Percentiles rank a stretch among this genome's conserved stretches.
phyloP scores from a whole-genome alignment of 1,140 invertebrate species.

The Adelges cooleyi region DNA sequence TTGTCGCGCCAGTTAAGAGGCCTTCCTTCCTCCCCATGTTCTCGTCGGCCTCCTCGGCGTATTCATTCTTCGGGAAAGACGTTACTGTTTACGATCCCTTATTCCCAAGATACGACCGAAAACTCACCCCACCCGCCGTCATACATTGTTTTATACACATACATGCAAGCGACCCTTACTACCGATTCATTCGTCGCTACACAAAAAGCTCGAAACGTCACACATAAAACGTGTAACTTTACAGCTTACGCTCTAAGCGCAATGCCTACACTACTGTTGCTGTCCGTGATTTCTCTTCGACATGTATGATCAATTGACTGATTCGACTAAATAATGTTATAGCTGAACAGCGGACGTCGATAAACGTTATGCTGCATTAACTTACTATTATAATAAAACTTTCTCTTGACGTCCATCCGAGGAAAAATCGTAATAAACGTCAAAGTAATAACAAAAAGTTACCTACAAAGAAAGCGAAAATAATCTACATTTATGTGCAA shows the following conservation, averaged over 20 bases:
- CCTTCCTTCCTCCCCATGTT: not conserved
- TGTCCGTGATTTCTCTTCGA: too few species aligned
- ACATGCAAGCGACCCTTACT: not conserved
- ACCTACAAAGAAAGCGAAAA: too few species aligned
- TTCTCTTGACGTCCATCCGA: too few species aligned
- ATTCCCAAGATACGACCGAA: slow-evolving; percentile 8
- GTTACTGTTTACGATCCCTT: slow-evolving; percentile 4
- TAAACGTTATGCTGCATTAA: too few species aligned
- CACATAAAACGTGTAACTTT: not conserved
- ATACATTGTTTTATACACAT: not conserved
- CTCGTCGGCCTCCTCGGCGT: not conserved
- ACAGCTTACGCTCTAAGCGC: not conserved
- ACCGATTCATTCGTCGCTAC: not conserved
- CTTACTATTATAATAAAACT: too few species aligned
- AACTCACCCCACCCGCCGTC: not conserved
- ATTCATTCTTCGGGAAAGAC: not conserved
- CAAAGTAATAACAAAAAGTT: too few species aligned
- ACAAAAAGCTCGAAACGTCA: not conserved
- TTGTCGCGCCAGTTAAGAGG: not conserved
- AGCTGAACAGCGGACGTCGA: too few species aligned
- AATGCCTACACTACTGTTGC: not conserved
- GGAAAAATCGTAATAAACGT: too few species aligned
- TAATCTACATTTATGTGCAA: too few species aligned
- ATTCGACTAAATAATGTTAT: too few species aligned
- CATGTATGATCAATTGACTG: too few species aligned